phyloP scores from a whole-genome alignment of 1,140 invertebrate species.

The Vanessa tameamea region DNA sequence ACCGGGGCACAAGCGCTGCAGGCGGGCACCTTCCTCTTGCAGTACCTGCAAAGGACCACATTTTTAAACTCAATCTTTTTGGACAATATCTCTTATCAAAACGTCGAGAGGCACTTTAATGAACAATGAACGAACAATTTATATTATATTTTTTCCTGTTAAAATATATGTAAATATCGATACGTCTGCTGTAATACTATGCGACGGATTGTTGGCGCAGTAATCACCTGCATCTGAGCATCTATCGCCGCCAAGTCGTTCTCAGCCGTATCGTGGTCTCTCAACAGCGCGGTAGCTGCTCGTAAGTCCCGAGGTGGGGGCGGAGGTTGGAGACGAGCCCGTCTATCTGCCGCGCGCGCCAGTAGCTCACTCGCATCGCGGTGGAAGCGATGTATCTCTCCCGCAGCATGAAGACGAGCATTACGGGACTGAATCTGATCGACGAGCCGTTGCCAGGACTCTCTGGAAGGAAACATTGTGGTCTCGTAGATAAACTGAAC shows the following conservation, averaged over 20 bases:
- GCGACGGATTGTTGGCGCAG: neutral
- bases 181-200: too few relatives aligned
- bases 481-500: too few relatives aligned
- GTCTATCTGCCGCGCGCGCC: slow-evolving; percentile 85
- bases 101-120: too few relatives aligned
- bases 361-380: slow-evolving; percentile 96
- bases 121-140: too few relatives aligned
- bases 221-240: slow-evolving; percentile 91
- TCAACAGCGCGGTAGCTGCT: slow-evolving; percentile 90
- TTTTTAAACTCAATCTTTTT: too few relatives aligned
- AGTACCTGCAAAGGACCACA: slow-evolving; percentile 82
- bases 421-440: slow-evolving; percentile 93
- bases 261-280: slow-evolving; percentile 96
- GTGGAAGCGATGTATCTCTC: slow-evolving; percentile 98
- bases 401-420: slow-evolving; percentile 93
- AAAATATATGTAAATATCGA: too few relatives aligned
- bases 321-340: slow-evolving; percentile 53
- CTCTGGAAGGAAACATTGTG: slow-evolving; percentile 73
- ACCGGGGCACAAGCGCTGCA: slow-evolving; percentile 95
- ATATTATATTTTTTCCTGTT: too few relatives aligned
- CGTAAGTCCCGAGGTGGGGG: slow-evolving; percentile 87
- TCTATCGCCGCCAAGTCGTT: slow-evolving; percentile 97
- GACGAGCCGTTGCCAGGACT: slow-evolving; percentile 93
- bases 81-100: too few relatives aligned
- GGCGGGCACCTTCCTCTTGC: slow-evolving; percentile 93